Conservation (phyloP, 2,113 vertebrate genomes). For the Phasianus colchicus region DNA sequence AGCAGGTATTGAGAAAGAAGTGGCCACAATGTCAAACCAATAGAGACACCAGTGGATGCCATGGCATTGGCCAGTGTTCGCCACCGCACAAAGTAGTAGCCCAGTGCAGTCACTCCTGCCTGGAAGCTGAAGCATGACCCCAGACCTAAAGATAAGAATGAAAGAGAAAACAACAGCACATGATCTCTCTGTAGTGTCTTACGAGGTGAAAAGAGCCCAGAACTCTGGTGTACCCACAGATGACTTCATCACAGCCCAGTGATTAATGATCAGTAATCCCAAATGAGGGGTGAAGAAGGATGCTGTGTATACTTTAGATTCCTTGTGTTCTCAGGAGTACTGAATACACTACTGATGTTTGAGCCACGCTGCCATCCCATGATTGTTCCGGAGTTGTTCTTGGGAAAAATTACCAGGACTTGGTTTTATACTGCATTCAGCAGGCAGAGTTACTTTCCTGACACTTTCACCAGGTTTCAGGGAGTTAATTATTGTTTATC, state of each 20-base stretch:
- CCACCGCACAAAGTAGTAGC: slow-evolving; percentile 88
- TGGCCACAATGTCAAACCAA: slow-evolving; percentile 87
- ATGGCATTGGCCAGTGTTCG: slow-evolving; percentile 87
- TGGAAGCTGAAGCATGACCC: slow-evolving; percentile 95
- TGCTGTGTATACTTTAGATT: background rate
- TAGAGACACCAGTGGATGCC: slow-evolving; percentile 87
- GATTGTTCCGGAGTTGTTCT: background rate
- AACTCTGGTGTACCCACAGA: background rate
- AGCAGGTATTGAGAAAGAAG: slow-evolving; percentile 87
- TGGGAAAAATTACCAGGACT: background rate
- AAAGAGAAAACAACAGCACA: background rate
- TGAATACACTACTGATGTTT: background rate
- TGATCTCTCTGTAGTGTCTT: background rate
- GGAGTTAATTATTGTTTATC: background rate
- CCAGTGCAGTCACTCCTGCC: slow-evolving; percentile 86
- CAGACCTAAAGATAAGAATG: slow-evolving; percentile 79
- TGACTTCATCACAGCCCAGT: background rate
- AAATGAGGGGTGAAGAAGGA: background rate
- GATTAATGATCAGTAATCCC: background rate
- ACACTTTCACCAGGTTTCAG: background rate
- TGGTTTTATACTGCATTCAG: accelerated
- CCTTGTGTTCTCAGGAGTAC: background rate
- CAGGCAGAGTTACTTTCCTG: background rate
- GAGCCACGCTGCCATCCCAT: background rate
- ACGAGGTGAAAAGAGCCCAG: background rate